phyloP scores from a whole-genome alignment of 1,140 invertebrate genomes.

The Drosophila ironensis region DNA sequence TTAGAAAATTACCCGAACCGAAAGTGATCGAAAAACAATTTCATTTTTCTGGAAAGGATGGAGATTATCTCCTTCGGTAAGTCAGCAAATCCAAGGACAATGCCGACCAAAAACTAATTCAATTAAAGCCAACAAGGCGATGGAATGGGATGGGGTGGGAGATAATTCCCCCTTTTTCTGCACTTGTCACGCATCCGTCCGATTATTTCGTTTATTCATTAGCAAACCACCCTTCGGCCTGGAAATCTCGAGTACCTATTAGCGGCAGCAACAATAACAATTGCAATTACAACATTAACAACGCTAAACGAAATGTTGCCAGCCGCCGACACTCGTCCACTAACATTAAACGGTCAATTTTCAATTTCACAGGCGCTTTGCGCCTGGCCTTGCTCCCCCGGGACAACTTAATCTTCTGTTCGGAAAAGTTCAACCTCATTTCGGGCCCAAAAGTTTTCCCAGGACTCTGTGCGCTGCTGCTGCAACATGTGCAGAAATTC shows the following conservation, averaged over 20 bases:
- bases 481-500: conserved; percentile 71
- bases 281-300: conserved; percentile 28
- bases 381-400: conserved; percentile 31
- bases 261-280: conserved; percentile 28
- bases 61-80: neutral
- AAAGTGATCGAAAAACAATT: too few species aligned
- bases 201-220: neutral
- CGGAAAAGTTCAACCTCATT: conserved; percentile 62
- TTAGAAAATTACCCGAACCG: too few species aligned
- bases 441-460: conserved; percentile 40
- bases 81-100: conserved; percentile 6
- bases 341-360: conserved; percentile 81
- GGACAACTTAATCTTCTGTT: conserved; percentile 81
- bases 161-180: conserved; percentile 3
- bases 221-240: conserved; percentile 10
- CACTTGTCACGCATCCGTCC: conserved; percentile 57
- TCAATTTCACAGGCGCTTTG: conserved; percentile 77
- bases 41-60: neutral
- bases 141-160: neutral
- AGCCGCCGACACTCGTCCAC: conserved; percentile 1
- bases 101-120: conserved; percentile 35
- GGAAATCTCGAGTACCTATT: conserved; percentile 67
- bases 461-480: conserved; percentile 21
- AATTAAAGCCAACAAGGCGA: conserved; percentile 70
- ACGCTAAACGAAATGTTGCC: conserved; percentile 43